phyloP scores from a whole-genome alignment of 2,797 vertebrate genomes.

The Heliangelus exortis region DNA sequence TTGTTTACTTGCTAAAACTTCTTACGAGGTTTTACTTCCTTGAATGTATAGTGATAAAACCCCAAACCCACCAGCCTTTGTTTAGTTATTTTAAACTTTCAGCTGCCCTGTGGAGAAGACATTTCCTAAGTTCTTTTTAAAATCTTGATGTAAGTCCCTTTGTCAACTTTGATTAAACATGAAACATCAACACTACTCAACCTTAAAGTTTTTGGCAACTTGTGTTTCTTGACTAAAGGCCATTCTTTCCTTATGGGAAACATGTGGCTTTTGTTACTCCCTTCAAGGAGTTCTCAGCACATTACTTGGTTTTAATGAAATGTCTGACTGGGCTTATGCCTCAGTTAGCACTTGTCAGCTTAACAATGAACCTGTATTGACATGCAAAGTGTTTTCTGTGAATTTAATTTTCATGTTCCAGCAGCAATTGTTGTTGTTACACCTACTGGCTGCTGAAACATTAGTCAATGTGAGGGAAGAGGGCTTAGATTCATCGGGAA shows the following conservation, averaged over 20 bases:
- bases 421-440: neutral
- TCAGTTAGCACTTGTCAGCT: neutral
- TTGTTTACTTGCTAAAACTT: neutral
- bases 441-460: neutral
- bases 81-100: neutral
- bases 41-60: neutral
- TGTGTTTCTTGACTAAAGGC: neutral
- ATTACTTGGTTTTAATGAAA: neutral
- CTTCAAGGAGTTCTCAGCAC: neutral
- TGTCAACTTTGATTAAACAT: neutral
- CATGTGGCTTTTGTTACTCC: neutral
- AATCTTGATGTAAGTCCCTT: neutral
- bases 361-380: neutral
- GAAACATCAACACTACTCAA: neutral
- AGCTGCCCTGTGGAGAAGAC: neutral
- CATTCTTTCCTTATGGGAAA: neutral
- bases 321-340: neutral
- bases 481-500: neutral
- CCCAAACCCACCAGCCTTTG: rapidly evolving
- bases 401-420: neutral
- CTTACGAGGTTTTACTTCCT: neutral
- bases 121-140: neutral
- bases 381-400: neutral
- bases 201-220: neutral
- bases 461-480: neutral